Conservation (phyloP, 1,140 invertebrate genomes). For the Drosophila willistoni region DNA sequence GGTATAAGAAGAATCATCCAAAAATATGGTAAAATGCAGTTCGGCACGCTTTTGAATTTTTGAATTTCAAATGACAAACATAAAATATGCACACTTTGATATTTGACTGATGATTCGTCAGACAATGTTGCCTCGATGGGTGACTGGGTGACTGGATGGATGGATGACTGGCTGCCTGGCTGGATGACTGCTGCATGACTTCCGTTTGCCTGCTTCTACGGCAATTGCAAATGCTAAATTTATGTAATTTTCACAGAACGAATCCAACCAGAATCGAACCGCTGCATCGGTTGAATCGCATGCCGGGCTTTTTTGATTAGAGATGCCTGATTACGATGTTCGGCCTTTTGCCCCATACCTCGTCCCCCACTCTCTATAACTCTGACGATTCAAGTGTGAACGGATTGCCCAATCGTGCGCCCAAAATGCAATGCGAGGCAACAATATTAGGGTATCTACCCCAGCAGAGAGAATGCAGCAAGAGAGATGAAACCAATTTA, state of each 20-base stretch:
- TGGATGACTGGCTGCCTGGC: constrained; percentile 13
- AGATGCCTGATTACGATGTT: constrained; percentile 64
- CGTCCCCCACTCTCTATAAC: neutral
- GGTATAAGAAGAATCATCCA: neutral
- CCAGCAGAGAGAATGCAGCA: neutral
- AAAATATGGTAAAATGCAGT: constrained; percentile 21
- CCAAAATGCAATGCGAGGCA: constrained; percentile 31
- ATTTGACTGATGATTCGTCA: constrained; percentile 58
- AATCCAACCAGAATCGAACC: constrained; percentile 14
- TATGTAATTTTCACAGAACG: constrained; percentile 26
- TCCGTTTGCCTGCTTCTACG: constrained; percentile 3
- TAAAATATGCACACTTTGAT: constrained; percentile 75
- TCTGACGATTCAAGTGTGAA: constrained; percentile 64
- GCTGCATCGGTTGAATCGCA: constrained; percentile 18
- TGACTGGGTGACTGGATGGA: constrained; percentile 4
- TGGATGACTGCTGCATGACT: constrained; percentile 26
- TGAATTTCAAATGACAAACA: constrained; percentile 74
- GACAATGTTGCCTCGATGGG: constrained; percentile 28
- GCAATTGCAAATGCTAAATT: constrained; percentile 37
- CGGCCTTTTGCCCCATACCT: constrained; percentile 22
- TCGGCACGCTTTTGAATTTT: constrained; percentile 51
- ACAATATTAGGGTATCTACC: neutral
- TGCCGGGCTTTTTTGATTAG: constrained; percentile 59
- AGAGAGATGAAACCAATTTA: neutral
- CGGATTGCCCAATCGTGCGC: constrained; percentile 56